phyloP scores from a whole-genome alignment of 2,888 invertebrate genomes.

The Agonopterix alstromeriana region DNA sequence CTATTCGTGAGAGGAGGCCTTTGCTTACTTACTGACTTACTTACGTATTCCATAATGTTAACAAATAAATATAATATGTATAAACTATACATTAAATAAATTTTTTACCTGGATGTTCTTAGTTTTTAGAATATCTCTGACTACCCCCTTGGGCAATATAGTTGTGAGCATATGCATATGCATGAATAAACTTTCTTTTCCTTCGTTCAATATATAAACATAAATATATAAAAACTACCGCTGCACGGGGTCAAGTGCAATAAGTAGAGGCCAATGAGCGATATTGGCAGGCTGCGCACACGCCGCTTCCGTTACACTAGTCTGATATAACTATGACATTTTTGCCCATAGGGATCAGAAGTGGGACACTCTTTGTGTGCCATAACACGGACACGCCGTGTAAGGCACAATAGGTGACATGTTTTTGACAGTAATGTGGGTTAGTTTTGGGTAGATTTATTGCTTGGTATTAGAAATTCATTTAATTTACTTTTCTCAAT shows the following conservation, averaged over 20 bases:
- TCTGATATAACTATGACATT: constrained; percentile 71
- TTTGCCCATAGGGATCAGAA: constrained; percentile 59
- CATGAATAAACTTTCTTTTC: no score
- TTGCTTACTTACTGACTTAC: no score
- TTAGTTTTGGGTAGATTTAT: background rate
- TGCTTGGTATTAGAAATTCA: no score
- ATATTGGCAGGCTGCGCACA: constrained; percentile 46
- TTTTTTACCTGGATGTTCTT: no score
- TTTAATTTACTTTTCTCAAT: no score
- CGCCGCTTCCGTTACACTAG: constrained; percentile 65
- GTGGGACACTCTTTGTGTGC: constrained; percentile 33
- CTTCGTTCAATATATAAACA: background rate
- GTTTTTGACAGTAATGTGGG: constrained; percentile 6
- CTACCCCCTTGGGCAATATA: no score
- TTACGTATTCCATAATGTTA: no score
- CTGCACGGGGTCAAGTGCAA: constrained; percentile 40
- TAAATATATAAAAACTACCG: constrained; percentile 23
- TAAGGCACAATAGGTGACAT: constrained; percentile 27
- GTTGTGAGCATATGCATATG: no score
- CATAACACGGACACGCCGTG: constrained; percentile 30
- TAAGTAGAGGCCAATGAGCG: constrained; percentile 20
- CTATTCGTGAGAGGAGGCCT: no score
- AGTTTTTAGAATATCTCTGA: no score
- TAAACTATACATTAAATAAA: no score
- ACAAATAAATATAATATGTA: no score